Evolutionary conservation across 35 echinoderm and acorn worm species (phyloP).

Genomic region (Lytechinus variegatus): DNA sequence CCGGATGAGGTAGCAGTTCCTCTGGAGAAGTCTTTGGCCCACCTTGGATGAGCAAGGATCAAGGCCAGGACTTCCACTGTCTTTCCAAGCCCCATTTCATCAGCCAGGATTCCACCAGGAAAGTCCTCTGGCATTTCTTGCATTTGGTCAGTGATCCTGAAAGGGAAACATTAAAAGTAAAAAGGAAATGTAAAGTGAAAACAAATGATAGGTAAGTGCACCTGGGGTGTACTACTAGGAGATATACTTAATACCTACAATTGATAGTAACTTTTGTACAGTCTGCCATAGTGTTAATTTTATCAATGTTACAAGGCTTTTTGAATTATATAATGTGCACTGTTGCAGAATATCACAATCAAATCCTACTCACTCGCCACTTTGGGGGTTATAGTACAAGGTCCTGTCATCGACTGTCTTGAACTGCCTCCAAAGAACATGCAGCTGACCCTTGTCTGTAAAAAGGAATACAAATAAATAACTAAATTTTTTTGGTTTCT

Average conservation of each 20-base stretch:
- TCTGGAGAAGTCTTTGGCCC: neutral
- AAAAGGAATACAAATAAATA: conserved; percentile 21
- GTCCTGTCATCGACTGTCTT: conserved; percentile 58
- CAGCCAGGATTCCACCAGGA: conserved; percentile 93
- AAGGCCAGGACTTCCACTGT: conserved; percentile 96
- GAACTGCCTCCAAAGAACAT: conserved; percentile 68
- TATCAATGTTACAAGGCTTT: too few species aligned
- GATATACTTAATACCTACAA: too few species aligned
- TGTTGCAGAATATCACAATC: too few species aligned
- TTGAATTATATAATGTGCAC: too few species aligned
- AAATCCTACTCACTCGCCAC: conserved; percentile 77
- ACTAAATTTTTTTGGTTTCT: neutral
- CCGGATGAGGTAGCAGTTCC: neutral
- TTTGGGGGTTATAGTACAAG: conserved; percentile 79
- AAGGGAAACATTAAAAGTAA: conserved; percentile 24
- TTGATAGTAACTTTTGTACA: too few species aligned
- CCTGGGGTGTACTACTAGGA: too few species aligned
- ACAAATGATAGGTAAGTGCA: too few species aligned
- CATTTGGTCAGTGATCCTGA: conserved; percentile 71
- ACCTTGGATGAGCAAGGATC: conserved; percentile 78
- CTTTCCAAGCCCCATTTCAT: conserved; percentile 99
- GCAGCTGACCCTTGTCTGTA: conserved; percentile 49
- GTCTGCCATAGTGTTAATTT: too few species aligned
- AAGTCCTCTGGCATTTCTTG: conserved; percentile 31
- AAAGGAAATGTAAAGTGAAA: neutral